Base-by-base conservation (phyloP, 1,140 invertebrate genomes). In the Drosophila insularis region DNA sequence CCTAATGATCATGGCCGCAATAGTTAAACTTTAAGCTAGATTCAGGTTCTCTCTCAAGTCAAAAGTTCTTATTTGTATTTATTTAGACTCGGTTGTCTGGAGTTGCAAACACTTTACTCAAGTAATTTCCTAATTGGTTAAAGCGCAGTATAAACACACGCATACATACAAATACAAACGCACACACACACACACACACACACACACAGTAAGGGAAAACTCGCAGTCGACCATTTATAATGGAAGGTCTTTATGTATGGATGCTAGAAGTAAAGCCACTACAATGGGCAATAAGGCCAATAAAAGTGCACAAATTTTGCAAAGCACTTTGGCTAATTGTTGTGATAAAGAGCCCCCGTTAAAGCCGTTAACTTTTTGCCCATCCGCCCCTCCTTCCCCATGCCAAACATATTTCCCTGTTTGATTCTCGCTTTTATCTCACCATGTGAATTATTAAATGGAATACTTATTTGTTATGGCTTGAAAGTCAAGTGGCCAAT, bases 121-220 rank as follows among this genome's bases (percentile, higher is more conserved):
- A 85, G 73, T 80, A 84, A 85, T 84, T 85, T 84, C 63, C 81
- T 85, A 84, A 84, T 84, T 84, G 81, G 81, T 71, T 80, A 63
- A 82, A 81, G 64, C 74, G 64, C 58, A 59, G 39, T 65, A 62
- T 31, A 68, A 66, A 63, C 27, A 70, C 55, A 61, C 31, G 10
- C 40, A 68, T 32, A 23, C 23, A 61, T 31, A 43, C 17, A 50
- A 32, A 68, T 32, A 23, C 23, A 61, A 31, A 43, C 17, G 21
- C 8, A 50, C 17, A 50, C 17, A 50, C 17, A 4, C 43, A 50
- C 17, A 50, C 43, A 46, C 7, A 19, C 43, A 8, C n/a, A 14
- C n/a, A 17, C 2, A 14, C n/a, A 56, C 8, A 4, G 58, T 43
- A 4, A 37, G 35, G 2, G 5, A 27, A 37, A 11, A 53, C 23